Evolutionary conservation across 2,797 vertebrate species (phyloP).

Genomic region (Gambusia yucatana): DNA sequence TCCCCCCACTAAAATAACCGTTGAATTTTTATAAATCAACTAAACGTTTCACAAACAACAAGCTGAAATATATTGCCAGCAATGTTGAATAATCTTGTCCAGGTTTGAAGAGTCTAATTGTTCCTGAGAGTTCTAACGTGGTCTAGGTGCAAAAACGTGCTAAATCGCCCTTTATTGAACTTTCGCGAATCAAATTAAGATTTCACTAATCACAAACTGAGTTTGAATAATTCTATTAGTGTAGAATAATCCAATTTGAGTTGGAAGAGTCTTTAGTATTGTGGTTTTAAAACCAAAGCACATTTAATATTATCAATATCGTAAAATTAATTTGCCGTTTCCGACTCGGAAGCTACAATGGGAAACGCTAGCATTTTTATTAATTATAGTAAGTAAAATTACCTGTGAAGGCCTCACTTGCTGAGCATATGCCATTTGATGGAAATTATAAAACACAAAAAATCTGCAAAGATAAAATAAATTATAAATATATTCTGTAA

Average conservation of each 20-base stretch:
- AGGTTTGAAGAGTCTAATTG: background rate
- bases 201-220: background rate
- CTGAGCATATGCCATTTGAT: conserved; percentile 73
- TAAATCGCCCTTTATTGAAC: background rate
- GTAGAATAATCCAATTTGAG: background rate
- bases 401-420: conserved; percentile 69
- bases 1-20: background rate
- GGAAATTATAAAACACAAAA: background rate
- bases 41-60: background rate
- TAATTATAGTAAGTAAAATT: conserved; percentile 16
- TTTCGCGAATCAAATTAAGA: background rate
- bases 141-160: background rate
- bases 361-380: no score
- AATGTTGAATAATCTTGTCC: background rate
- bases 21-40: background rate
- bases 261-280: background rate
- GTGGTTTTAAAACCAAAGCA: background rate
- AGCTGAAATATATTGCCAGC: background rate
- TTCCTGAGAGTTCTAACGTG: background rate
- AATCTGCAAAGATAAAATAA: conserved; percentile 7
- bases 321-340: background rate
- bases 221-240: background rate
- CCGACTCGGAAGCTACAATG: background rate
- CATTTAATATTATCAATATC: background rate
- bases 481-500: background rate